These are phyloP conservation scores for Perithous albicinctus DNA, from an alignment of 2,888 invertebrate genomes.

Conservation along the genomic window DNA sequence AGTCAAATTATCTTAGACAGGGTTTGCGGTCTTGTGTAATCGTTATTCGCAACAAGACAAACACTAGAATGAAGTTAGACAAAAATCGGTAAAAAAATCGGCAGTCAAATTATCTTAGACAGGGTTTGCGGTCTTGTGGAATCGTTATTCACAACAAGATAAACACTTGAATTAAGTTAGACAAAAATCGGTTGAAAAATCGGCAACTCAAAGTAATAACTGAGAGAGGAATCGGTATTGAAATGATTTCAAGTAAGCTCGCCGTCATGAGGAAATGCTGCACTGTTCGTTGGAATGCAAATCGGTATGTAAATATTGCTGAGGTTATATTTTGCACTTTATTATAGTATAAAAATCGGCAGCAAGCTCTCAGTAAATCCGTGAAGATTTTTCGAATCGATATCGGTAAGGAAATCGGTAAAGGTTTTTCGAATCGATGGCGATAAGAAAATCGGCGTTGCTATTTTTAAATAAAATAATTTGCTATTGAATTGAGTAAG, in stretches of 20 bases:
- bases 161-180: not conserved
- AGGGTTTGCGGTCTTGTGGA: not conserved
- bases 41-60: not conserved
- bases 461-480: no score
- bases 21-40: not conserved
- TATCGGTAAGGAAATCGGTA: no score
- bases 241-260: no score
- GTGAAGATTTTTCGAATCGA: no score
- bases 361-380: not conserved
- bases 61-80: not conserved
- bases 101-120: not conserved
- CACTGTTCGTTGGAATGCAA: no score
- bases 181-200: not conserved
- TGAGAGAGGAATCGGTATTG: not conserved
- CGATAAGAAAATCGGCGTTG: no score
- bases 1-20: not conserved
- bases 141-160: not conserved
- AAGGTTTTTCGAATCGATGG: no score
- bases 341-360: not conserved
- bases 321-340: not conserved
- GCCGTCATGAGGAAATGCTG: no score
- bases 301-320: not conserved
- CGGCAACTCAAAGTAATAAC: not conserved
- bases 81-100: conserved; percentile 8
- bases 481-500: no score